phyloP scores from a whole-genome alignment of 2,113 vertebrate genomes.

The Cavia porcellus region DNA sequence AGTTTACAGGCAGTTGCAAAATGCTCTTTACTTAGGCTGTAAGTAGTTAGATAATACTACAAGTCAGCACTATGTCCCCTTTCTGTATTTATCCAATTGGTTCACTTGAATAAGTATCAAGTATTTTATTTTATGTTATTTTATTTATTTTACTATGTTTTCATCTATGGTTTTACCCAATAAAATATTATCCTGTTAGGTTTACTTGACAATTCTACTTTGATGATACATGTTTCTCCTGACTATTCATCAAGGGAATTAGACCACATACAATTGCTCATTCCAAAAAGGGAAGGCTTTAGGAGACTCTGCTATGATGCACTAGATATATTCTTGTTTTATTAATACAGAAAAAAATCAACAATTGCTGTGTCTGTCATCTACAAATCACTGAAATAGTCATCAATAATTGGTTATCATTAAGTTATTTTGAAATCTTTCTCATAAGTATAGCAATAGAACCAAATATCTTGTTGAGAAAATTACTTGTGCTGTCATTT shows the following conservation, averaged over 20 bases:
- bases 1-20: not conserved
- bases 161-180: not conserved
- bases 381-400: not conserved
- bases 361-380: not conserved
- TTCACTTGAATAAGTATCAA: slow-evolving; percentile 5
- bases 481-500: not conserved
- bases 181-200: not conserved
- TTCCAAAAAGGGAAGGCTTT: not conserved
- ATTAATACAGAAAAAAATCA: not conserved
- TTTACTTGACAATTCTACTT: not conserved
- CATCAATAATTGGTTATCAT: not conserved
- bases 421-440: not conserved
- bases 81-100: not conserved
- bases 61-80: not conserved
- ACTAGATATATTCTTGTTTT: not conserved
- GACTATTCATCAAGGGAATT: not conserved
- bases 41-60: not conserved
- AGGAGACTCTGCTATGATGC: not conserved
- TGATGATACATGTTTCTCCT: not conserved
- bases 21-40: not conserved
- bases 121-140: not conserved
- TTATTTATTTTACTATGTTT: not conserved
- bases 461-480: not conserved
- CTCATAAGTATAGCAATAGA: not conserved
- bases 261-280: not conserved